Conservation (phyloP, 2,888 invertebrate genomes). For the Hoplodrina ambigua region DNA sequence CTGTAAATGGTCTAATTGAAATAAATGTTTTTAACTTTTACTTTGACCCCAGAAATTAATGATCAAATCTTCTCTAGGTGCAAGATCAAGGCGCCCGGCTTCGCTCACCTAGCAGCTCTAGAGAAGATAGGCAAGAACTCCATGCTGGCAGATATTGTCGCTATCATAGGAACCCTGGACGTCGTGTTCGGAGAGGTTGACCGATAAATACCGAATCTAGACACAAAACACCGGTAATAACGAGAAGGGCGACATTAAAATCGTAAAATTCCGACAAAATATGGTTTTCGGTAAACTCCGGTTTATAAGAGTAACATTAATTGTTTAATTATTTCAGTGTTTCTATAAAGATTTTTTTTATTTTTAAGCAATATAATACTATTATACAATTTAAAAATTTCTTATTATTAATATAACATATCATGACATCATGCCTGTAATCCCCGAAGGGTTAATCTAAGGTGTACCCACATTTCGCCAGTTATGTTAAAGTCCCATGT, state of each 20-base stretch:
- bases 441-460: too few species aligned
- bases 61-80: constrained; percentile 85
- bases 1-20: too few species aligned
- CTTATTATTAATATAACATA: too few species aligned
- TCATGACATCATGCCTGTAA: too few species aligned
- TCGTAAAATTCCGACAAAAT: not conserved
- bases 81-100: constrained; percentile 97
- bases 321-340: constrained; percentile 55
- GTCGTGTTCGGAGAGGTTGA: constrained; percentile 98
- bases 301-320: constrained; percentile 57
- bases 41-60: too few species aligned
- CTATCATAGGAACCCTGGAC: constrained; percentile 98
- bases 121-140: constrained; percentile 96
- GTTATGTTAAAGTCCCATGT: too few species aligned
- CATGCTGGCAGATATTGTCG: constrained; percentile 99
- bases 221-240: constrained; percentile 9
- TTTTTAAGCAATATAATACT: constrained; percentile 72
- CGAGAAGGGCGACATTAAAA: not conserved
- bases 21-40: too few species aligned
- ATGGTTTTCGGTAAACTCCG: constrained; percentile 31
- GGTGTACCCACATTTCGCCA: too few species aligned
- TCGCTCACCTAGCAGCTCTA: constrained; percentile 96
- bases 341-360: constrained; percentile 60
- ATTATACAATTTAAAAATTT: constrained; percentile 40
- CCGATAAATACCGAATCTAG: constrained; percentile 90